These are phyloP conservation scores for Caenorhabditis drosophilae DNA, from an alignment of 2,888 invertebrate species.

Conservation along the genomic window DNA sequence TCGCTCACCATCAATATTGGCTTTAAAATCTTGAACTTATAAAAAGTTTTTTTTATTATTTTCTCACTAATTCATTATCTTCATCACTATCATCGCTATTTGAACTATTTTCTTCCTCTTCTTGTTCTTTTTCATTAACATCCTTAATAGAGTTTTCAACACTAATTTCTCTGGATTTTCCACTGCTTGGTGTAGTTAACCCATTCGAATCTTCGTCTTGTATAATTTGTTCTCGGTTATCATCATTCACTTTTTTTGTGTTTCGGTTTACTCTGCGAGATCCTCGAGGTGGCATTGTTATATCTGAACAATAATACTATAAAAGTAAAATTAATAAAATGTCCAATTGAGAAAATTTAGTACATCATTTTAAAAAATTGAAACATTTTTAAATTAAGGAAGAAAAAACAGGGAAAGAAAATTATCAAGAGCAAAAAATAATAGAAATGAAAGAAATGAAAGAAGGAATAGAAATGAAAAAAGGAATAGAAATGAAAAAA, in stretches of 20 bases:
- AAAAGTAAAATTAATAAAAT: too few relatives aligned
- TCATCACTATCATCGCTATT: slow-evolving; percentile 7
- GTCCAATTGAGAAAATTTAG: too few relatives aligned
- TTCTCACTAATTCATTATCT: slow-evolving; percentile 2
- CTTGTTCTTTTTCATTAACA: slow-evolving; percentile 8
- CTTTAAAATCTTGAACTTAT: slow-evolving; percentile 3
- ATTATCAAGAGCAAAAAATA: too few relatives aligned
- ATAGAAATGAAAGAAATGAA: too few relatives aligned
- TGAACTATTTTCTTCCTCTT: slow-evolving; percentile 2
- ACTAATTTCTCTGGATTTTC: background rate
- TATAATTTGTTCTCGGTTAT: slow-evolving; percentile 1
- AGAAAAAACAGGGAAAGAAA: too few relatives aligned
- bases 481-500: slow-evolving; percentile 12
- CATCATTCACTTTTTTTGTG: background rate
- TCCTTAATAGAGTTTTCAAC: background rate
- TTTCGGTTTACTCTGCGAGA: background rate
- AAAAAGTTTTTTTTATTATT: background rate
- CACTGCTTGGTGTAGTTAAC: background rate
- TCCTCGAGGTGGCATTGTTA: slow-evolving; percentile 4
- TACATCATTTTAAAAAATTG: too few relatives aligned
- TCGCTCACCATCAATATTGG: slow-evolving; percentile 71
- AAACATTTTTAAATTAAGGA: too few relatives aligned
- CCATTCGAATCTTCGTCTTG: background rate
- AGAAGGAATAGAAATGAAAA: background rate
- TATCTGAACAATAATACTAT: too few relatives aligned